Conservation (phyloP, 1,140 invertebrate genomes). For the Melipona quadrifasciata region DNA sequence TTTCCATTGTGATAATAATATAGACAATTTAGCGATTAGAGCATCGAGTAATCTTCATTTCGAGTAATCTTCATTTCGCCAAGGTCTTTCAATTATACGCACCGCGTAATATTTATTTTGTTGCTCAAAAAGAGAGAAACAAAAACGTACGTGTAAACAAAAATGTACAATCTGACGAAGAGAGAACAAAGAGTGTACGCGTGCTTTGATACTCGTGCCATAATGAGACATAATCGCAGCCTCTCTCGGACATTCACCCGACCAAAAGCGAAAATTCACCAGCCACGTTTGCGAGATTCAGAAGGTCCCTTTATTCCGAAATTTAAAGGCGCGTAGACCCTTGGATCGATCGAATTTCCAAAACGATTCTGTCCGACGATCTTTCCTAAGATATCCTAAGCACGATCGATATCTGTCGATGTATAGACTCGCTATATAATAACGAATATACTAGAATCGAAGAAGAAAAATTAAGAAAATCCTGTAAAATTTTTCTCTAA, state of each 20-base stretch:
- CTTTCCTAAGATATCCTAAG: not conserved
- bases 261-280: not conserved
- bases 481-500: not conserved
- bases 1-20: conserved; percentile 36
- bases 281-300: not conserved
- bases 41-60: conserved; percentile 8
- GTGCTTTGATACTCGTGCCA: conserved; percentile 31
- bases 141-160: not conserved
- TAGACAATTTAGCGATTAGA: conserved; percentile 19
- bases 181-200: not conserved
- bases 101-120: conserved; percentile 39
- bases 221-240: conserved; percentile 66
- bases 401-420: conserved; percentile 12
- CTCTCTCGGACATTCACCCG: conserved; percentile 19
- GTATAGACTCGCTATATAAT: conserved; percentile 6
- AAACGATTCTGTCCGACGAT: conserved; percentile 17
- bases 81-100: conserved; percentile 28
- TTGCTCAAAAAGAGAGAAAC: conserved; percentile 26
- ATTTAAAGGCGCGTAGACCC: not conserved
- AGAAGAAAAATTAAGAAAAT: not conserved
- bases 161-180: not conserved
- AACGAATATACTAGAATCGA: not conserved
- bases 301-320: not conserved
- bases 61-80: no score
- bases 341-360: conserved; percentile 12